Conservation (phyloP, 2,797 vertebrate species). For the Chiroxiphia lanceolata region DNA sequence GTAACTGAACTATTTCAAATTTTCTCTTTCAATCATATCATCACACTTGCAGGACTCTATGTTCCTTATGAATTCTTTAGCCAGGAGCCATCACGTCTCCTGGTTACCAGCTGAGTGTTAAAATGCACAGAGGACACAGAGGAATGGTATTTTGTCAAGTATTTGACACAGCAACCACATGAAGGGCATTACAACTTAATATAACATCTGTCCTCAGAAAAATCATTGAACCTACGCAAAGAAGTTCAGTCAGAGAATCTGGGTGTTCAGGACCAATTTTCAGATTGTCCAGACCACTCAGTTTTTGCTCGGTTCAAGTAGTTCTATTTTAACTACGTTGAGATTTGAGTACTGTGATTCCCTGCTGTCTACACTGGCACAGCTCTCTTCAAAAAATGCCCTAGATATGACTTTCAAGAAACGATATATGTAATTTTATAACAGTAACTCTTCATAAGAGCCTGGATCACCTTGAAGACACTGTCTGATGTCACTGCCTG, state of each 20-base stretch:
- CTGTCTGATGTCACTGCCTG: slow-evolving; percentile 45
- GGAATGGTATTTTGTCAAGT: neutral
- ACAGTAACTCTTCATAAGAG: slow-evolving; percentile 31
- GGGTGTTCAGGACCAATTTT: slow-evolving; percentile 18
- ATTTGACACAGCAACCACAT: neutral
- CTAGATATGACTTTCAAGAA: slow-evolving; percentile 43
- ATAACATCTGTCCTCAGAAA: neutral
- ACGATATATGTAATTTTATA: neutral
- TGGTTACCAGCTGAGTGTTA: neutral
- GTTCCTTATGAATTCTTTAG: neutral
- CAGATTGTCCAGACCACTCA: neutral
- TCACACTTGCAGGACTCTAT: neutral
- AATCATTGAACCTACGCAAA: neutral
- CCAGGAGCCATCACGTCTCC: neutral
- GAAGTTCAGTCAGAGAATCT: neutral
- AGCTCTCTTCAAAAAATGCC: slow-evolving; percentile 42
- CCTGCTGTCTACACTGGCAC: slow-evolving; percentile 19
- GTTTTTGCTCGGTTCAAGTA: slow-evolving; percentile 16
- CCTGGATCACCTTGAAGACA: slow-evolving; percentile 44
- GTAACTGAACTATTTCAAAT: neutral
- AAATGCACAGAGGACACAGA: neutral
- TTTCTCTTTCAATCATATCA: neutral
- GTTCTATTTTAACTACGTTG: slow-evolving; percentile 12
- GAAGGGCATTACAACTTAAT: slow-evolving; percentile 9
- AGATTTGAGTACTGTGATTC: slow-evolving; percentile 17